phyloP scores from a whole-genome alignment of 2,113 vertebrate genomes.

The Pseudorhombus dupliciocellatus region DNA sequence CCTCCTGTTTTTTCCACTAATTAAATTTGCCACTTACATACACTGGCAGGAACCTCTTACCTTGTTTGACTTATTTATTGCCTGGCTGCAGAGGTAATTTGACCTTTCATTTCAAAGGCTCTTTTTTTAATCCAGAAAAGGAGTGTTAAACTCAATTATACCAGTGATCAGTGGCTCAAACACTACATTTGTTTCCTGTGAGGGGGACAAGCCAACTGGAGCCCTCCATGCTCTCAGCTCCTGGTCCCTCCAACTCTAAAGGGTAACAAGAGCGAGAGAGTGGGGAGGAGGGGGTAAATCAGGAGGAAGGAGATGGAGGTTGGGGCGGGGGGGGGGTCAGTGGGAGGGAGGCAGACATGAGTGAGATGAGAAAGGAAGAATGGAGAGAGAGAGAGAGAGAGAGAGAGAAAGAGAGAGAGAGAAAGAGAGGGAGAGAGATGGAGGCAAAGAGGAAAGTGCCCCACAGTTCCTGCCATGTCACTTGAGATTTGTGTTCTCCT shows the following conservation, averaged over 20 bases:
- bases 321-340: constrained; percentile 23
- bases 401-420: not conserved
- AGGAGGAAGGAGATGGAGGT: not conserved
- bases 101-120: constrained; percentile 82
- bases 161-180: constrained; percentile 82
- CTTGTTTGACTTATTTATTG: constrained; percentile 87
- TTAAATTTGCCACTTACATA: constrained; percentile 83
- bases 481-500: constrained; percentile 81
- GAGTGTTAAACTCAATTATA: constrained; percentile 85
- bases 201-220: constrained; percentile 60
- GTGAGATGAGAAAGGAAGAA: constrained; percentile 3
- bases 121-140: constrained; percentile 78
- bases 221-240: constrained; percentile 39
- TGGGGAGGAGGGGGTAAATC: no score
- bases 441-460: constrained; percentile 54
- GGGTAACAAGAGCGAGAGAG: constrained; percentile 23
- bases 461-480: constrained; percentile 78
- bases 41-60: constrained; percentile 80
- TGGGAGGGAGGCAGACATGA: constrained; percentile 5
- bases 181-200: constrained; percentile 81
- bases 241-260: constrained; percentile 51
- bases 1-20: constrained; percentile 78
- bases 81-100: constrained; percentile 83
- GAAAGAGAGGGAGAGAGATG: constrained; percentile 4
- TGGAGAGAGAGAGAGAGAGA: not conserved